phyloP scores from a whole-genome alignment of 2,888 invertebrate genomes.

The Argyresthia albistria region DNA sequence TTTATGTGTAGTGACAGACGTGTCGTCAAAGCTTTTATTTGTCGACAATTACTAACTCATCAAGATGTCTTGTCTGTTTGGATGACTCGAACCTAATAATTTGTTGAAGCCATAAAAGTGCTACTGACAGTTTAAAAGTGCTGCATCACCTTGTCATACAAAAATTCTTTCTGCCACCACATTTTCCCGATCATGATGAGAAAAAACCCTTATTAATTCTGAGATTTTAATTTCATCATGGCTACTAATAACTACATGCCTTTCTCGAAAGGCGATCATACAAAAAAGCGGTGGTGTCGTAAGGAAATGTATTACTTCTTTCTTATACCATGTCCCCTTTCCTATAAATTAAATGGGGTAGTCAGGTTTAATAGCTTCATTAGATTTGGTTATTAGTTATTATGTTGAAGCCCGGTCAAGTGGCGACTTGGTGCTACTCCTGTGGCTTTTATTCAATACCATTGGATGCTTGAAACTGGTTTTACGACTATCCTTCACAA shows the following conservation, averaged over 20 bases:
- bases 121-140: neutral
- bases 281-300: too few relatives aligned
- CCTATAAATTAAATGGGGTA: neutral
- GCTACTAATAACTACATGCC: too few relatives aligned
- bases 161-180: too few relatives aligned
- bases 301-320: too few relatives aligned
- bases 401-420: neutral
- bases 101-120: neutral
- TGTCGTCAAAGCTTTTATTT: conserved; percentile 20
- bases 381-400: conserved; percentile 1
- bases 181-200: too few relatives aligned
- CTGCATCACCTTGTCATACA: neutral
- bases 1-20: conserved; percentile 37
- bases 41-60: conserved; percentile 15
- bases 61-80: conserved; percentile 5
- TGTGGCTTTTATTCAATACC: neutral
- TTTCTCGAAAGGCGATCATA: too few relatives aligned
- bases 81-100: neutral
- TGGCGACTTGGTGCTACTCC: neutral
- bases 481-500: conserved; percentile 13
- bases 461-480: neutral
- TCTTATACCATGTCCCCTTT: neutral
- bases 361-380: conserved; percentile 3
- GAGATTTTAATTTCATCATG: too few relatives aligned
- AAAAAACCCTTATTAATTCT: too few relatives aligned